These are phyloP conservation scores for Mylabris sibirica DNA, from an alignment of 2,888 invertebrate genomes.

Conservation along the genomic window DNA sequence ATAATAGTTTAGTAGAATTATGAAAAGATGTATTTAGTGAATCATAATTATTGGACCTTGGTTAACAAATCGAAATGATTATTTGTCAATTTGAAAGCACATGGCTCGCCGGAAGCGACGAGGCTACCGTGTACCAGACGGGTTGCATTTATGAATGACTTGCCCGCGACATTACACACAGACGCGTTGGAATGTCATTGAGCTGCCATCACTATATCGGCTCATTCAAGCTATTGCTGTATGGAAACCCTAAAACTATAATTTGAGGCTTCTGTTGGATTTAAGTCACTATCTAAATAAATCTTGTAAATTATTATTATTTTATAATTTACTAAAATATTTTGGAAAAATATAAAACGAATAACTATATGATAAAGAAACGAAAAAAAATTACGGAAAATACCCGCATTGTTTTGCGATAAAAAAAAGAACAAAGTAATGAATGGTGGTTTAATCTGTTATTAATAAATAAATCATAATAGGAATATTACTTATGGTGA, in stretches of 20 bases:
- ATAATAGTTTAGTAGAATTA: not conserved
- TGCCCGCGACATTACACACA: conserved; percentile 35
- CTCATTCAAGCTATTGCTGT: conserved; percentile 3
- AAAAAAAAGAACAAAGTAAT: not conserved
- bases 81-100: conserved; percentile 7
- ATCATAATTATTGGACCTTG: not conserved
- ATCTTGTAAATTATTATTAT: not conserved
- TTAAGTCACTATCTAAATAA: not conserved
- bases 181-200: conserved; percentile 41
- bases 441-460: not conserved
- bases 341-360: not conserved
- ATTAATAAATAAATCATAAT: conserved; percentile 12
- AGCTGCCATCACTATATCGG: conserved; percentile 20
- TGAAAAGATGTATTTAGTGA: not conserved
- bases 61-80: conserved; percentile 2
- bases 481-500: conserved; percentile 1
- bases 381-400: not conserved
- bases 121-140: conserved; percentile 30
- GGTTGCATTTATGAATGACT: conserved; percentile 43
- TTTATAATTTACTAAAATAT: not conserved
- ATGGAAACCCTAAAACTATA: conserved; percentile 1
- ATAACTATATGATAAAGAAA: not conserved
- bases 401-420: not conserved
- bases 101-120: conserved; percentile 25
- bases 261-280: conserved; percentile 1